Evolutionary conservation across 2,797 vertebrate genomes (phyloP).

Genomic region (Botia kubotai): DNA sequence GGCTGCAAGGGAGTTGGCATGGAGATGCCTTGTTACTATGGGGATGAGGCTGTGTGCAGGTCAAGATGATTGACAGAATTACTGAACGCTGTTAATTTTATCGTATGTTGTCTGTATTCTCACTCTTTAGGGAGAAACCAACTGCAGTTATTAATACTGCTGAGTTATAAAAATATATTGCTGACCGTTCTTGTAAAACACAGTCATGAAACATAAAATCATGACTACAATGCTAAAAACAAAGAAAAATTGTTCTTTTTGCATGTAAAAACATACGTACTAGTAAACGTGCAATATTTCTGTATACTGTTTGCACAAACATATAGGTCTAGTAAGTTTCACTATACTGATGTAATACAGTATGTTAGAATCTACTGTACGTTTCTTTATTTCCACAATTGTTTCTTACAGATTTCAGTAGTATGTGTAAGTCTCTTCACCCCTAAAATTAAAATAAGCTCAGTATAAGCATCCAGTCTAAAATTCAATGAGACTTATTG

Average conservation of each 20-base stretch:
- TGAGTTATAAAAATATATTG: constrained; percentile 1
- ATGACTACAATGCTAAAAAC: neutral
- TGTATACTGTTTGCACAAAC: no score
- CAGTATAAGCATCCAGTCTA: no score
- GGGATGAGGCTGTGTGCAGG: constrained; percentile 40
- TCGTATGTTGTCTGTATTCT: constrained; percentile 39
- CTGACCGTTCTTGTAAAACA: constrained; percentile 1
- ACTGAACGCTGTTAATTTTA: constrained; percentile 61
- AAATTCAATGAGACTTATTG: no score
- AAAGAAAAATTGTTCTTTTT: neutral
- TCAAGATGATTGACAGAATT: constrained; percentile 67
- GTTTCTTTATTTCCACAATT: no score
- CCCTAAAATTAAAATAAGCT: no score
- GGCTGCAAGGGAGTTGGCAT: constrained; percentile 63
- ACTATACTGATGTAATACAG: no score
- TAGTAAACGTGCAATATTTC: no score
- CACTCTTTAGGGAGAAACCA: constrained; percentile 13
- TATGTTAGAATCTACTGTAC: no score
- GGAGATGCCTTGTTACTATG: constrained; percentile 64
- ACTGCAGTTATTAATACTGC: constrained; percentile 2
- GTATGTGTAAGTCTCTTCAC: no score
- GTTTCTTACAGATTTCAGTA: no score
- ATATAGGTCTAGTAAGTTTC: no score
- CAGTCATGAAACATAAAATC: neutral
- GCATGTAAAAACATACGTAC: no score